Percentiles rank a stretch among this genome's conserved stretches.
Evolutionary conservation across 1,140 invertebrate genomes (phyloP).

Genomic region (Eriocheir sinensis): DNA sequence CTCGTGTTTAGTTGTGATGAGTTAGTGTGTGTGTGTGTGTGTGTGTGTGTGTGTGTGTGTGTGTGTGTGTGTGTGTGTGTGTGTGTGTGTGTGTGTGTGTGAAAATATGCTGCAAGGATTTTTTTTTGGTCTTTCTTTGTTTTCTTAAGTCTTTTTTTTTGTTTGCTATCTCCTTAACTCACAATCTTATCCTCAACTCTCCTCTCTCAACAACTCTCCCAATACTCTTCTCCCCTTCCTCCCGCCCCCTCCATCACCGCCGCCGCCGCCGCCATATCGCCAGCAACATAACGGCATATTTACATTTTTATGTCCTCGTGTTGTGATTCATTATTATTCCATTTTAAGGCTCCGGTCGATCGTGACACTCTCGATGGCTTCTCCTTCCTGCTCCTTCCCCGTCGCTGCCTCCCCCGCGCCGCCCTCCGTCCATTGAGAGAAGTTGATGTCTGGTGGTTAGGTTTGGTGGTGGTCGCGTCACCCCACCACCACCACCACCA

Average conservation of each 20-base stretch:
- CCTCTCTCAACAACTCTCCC: background rate
- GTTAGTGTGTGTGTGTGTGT: too few relatives aligned
- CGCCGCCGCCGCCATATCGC: slow-evolving; percentile 10
- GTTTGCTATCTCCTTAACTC: too few relatives aligned
- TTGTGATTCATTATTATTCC: slow-evolving; percentile 70
- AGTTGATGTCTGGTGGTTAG: too few relatives aligned
- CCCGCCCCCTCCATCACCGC: background rate
- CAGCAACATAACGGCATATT: slow-evolving; percentile 64
- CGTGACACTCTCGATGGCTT: slow-evolving; percentile 58
- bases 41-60: too few relatives aligned
- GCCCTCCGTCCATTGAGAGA: background rate
- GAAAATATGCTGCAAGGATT: too few relatives aligned
- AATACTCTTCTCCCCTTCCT: background rate
- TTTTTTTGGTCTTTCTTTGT: too few relatives aligned
- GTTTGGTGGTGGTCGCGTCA: too few relatives aligned
- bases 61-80: too few relatives aligned
- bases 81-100: too few relatives aligned
- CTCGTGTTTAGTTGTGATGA: too few relatives aligned
- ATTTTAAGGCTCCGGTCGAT: slow-evolving; percentile 67
- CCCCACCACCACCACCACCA: background rate
- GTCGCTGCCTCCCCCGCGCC: slow-evolving; percentile 12
- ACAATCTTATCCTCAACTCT: background rate
- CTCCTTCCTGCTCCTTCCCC: slow-evolving; percentile 65
- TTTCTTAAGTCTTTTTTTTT: background rate
- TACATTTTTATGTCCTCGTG: slow-evolving; percentile 65